A percentile compares a stretch with the other conserved stretches of the same genome.
phyloP scores from a whole-genome alignment of 2,888 invertebrate species.

The Pilophorus perplexus region DNA sequence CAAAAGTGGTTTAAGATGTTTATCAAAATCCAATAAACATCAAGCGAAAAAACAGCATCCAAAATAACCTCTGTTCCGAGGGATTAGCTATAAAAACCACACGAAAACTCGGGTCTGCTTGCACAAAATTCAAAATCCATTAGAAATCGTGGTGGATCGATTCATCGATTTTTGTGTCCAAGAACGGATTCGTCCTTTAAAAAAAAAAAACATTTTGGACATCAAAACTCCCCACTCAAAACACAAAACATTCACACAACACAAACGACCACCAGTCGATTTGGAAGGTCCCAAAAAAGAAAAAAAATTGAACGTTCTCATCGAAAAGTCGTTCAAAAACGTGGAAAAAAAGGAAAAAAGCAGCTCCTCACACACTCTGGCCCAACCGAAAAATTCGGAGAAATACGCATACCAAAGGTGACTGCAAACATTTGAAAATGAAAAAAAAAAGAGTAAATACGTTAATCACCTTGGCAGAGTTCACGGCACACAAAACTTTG shows the following conservation, averaged over 20 bases:
- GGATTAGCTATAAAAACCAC: constrained; percentile 33
- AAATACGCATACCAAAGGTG: constrained; percentile 18
- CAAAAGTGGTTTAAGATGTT: no score
- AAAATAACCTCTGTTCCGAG: constrained; percentile 37
- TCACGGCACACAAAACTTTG: no score
- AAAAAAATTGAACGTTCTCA: no score
- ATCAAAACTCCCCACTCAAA: constrained; percentile 35
- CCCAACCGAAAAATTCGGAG: constrained; percentile 11
- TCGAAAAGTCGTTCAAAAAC: constrained; percentile 1
- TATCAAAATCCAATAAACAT: constrained; percentile 20
- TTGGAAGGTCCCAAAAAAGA: constrained; percentile 16
- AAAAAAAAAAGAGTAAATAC: background rate
- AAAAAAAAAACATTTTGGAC: no score
- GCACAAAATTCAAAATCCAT: constrained; percentile 31
- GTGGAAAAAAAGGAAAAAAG: background rate
- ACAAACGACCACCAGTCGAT: constrained; percentile 15
- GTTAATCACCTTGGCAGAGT: no score
- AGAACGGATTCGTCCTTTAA: background rate
- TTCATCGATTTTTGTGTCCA: background rate
- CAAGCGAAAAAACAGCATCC: constrained; percentile 15
- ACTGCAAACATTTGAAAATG: constrained; percentile 6
- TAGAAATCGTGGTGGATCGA: constrained; percentile 11
- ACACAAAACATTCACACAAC: constrained; percentile 38
- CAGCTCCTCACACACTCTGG: constrained; percentile 12
- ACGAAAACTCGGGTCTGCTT: constrained; percentile 34